Evolutionary conservation across 2,113 vertebrate genomes (phyloP), one percentile per base, ranked within the genome.

Genomic region (Ictalurus punctatus): DNA sequence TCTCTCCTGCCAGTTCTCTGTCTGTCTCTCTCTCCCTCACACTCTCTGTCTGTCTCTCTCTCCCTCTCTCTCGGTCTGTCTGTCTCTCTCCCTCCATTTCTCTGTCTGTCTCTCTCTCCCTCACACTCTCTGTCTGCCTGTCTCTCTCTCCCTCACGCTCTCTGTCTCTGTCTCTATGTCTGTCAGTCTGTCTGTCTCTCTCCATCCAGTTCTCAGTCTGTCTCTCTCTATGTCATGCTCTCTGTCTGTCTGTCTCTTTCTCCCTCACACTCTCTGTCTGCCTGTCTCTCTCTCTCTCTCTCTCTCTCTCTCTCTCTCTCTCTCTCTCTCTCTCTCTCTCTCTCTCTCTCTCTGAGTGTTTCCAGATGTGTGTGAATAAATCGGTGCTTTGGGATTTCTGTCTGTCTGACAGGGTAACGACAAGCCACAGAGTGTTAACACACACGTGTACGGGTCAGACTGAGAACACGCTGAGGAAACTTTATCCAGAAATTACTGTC

Each of bases 341-440:
- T 58, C 74, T 89, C 83, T 78, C 67, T 92, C 85, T 89, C 44
- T 86, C 74, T 83, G 88, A 92, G 84, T 81, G 86, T 44, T 92
- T 91, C 90, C 91, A 91, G 88, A 91, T 92, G 91, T 92, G 74
- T 86, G 90, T 78, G 80, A 88, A 88, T 91, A 90, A 90, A 89
- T 84, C 52, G 71, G 73, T 84, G 82, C 86, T 89, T 74, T 85
- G 76, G 86, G 81, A 84, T 87, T 89, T 87, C 84, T 86, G 52
- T 69, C 87, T 84, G 87, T 91, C 91, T 87, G 86, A 90, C 85
- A 85, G 85, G 37, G 74, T 89, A 89, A 89, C 19, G 80, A 82
- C 80, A 59, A 17, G 17, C 54, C 79, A 1, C 80, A 58, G 30
- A 82, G 80, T 59, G 80, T 37, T 82, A 83, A 88, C 90, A 88